Evolutionary conservation across 2,113 vertebrate genomes (phyloP).

Genomic region (Speoplatyrhinus poulsoni): DNA sequence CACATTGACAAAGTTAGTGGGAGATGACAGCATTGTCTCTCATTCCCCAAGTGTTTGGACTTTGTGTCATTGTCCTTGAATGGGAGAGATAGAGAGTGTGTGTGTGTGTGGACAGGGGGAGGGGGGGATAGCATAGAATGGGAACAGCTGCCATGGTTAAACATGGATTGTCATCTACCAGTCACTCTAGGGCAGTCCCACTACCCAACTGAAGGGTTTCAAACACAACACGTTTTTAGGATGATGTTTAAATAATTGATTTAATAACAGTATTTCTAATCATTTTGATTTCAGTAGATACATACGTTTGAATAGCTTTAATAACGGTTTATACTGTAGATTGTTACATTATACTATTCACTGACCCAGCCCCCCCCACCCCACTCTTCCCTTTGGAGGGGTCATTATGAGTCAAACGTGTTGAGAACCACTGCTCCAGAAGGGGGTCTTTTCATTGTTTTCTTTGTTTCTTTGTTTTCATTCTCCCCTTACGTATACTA

Average conservation of each 20-base stretch:
- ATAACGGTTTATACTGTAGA: no score
- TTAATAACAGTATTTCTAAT: no score
- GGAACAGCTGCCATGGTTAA: not conserved
- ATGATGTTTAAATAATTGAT: no score
- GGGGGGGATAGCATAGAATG: not conserved
- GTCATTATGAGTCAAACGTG: not conserved
- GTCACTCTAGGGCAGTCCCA: not conserved
- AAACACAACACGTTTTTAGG: no score
- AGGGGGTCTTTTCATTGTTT: not conserved
- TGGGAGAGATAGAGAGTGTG: constrained; percentile 6
- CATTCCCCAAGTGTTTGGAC: constrained; percentile 20
- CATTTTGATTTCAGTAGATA: no score
- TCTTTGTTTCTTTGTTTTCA: not conserved
- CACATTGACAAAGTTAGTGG: constrained; percentile 10
- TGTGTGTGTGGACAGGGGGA: not conserved
- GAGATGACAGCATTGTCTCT: constrained; percentile 24
- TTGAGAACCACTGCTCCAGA: no score
- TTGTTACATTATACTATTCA: no score
- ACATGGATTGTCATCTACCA: not conserved
- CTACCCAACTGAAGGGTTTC: no score
- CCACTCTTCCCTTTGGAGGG: no score
- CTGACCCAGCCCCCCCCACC: no score
- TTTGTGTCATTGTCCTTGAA: constrained; percentile 28
- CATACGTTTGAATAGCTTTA: no score
- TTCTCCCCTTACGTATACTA: no score